Base-by-base conservation (phyloP, 2,113 vertebrate species). In the Oenanthe oenanthe region DNA sequence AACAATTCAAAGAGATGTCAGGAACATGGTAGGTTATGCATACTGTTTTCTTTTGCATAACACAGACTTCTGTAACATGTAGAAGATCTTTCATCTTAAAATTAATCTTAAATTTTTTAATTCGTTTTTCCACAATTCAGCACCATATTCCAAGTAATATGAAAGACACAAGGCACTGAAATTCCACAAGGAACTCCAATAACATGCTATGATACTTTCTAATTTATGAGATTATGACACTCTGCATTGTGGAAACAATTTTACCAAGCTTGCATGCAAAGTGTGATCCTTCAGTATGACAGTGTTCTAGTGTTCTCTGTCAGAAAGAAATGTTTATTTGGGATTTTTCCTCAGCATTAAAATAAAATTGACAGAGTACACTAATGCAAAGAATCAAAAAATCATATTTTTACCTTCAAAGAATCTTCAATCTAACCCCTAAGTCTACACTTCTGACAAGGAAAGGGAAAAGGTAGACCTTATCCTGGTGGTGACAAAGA, bases 1-100 rank as follows among this genome's bases (percentile, higher is more conserved):
- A 95, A 93, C 86, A 95, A 95, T 91, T 86, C 94, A 92, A 82
- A 87, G 8, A 85, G 57, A 68, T 81, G 94, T 85, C 95, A 92
- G 77, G 84, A 92, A 81, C n/a, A 53, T 3, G 47, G 70, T 72
- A 91, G 57, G 83, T 93, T 93, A 87, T 68, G 62, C 86, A 89
- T 53, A 21, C 76, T 71, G 53, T 78, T 95, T 89, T 63, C 61
- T 92, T 92, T 81, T 89, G 80, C 84, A 53, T 60, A 91, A 80
- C 62, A 70, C 42, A 76, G 54, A 72, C 32, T 87, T 89, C 42
- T 66, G 45, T 19, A 89, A 81, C 45, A 43, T 29, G 25, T 40
- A 89, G 68, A 34, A 92, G 17, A 65, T 45, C 5, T 45, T 29
- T 80, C 47, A 63, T 47, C 61, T 71, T 66, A 20, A 80, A 94